Evolutionary conservation across 2,888 invertebrate species (phyloP).

Genomic region (Pilophorus perplexus): DNA sequence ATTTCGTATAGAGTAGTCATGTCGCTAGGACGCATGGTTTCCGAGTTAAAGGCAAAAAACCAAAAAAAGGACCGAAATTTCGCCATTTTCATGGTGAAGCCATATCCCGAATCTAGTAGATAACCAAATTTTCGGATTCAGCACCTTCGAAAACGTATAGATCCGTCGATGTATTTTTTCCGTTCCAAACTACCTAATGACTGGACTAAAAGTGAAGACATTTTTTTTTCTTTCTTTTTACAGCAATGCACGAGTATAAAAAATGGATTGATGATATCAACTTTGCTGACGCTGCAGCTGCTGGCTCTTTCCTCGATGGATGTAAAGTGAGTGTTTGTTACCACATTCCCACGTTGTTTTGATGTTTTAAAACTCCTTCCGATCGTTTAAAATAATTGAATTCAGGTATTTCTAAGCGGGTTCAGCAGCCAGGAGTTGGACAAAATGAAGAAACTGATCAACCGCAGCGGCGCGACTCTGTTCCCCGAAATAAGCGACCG

Average conservation of each 20-base stretch:
- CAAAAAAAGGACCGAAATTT: no score
- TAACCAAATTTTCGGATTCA: no score
- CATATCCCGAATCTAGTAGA: no score
- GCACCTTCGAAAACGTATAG: no score
- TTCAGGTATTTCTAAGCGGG: slow-evolving; percentile 66
- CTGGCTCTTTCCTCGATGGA: slow-evolving; percentile 82
- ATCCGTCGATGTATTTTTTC: no score
- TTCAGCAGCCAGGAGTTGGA: slow-evolving; percentile 63
- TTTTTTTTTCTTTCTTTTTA: background rate
- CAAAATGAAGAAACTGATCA: slow-evolving; percentile 67
- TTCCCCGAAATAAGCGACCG: slow-evolving; percentile 72
- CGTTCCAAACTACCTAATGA: no score
- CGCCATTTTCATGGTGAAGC: no score
- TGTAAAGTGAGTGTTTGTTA: slow-evolving; percentile 76
- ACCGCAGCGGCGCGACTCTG: slow-evolving; percentile 79
- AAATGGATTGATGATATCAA: slow-evolving; percentile 47
- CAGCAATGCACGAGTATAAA: slow-evolving; percentile 47
- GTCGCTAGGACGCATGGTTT: no score
- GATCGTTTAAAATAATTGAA: background rate
- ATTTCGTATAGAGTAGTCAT: no score
- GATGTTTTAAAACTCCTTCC: background rate
- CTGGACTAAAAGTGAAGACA: no score
- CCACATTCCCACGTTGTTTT: no score
- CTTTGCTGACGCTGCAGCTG: slow-evolving; percentile 60
- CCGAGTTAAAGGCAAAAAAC: no score